A percentile compares a stretch with the other conserved stretches of the same genome.
These are phyloP conservation scores for Crossaster papposus DNA, from an alignment of 53 echinoderm and acorn worm genomes.

Conservation along the genomic window DNA sequence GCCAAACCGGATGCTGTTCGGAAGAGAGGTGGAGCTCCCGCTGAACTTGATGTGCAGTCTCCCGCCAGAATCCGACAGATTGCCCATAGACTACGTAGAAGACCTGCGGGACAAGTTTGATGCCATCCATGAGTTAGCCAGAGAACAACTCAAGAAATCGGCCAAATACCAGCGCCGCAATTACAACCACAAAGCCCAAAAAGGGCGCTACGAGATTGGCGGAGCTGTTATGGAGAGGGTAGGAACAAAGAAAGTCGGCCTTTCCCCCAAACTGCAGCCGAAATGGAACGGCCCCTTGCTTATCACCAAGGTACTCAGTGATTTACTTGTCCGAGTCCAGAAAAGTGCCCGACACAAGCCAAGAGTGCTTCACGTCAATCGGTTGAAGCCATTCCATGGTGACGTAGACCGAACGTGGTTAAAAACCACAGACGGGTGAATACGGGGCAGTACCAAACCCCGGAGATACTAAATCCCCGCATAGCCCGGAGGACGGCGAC, in stretches of 20 bases:
- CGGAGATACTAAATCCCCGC: not conserved
- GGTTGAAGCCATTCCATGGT: conserved; percentile 18
- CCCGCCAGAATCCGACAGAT: not conserved
- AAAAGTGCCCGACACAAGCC: conserved; percentile 28
- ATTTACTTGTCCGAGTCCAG: conserved; percentile 20
- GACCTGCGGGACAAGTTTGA: conserved; percentile 8
- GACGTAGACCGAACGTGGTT: conserved; percentile 25
- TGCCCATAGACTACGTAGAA: not conserved
- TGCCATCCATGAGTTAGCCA: not conserved
- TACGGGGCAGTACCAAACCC: too few relatives aligned
- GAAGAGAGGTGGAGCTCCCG: too few relatives aligned
- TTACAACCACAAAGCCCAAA: not conserved
- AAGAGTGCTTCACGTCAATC: conserved; percentile 29
- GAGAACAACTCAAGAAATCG: conserved; percentile 17
- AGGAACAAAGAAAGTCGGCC: not conserved
- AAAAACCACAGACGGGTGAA: not conserved
- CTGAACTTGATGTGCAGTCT: conserved; percentile 36
- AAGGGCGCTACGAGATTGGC: conserved; percentile 14
- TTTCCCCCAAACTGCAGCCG: conserved; percentile 28
- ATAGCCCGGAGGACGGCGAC: not conserved
- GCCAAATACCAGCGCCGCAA: conserved; percentile 27
- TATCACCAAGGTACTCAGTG: conserved; percentile 12
- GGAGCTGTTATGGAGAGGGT: not conserved
- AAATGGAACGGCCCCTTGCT: conserved; percentile 6
- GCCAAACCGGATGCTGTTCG: conserved; percentile 50